Base-by-base conservation (phyloP, 2,113 vertebrate species). In the Pholis gunnellus region DNA sequence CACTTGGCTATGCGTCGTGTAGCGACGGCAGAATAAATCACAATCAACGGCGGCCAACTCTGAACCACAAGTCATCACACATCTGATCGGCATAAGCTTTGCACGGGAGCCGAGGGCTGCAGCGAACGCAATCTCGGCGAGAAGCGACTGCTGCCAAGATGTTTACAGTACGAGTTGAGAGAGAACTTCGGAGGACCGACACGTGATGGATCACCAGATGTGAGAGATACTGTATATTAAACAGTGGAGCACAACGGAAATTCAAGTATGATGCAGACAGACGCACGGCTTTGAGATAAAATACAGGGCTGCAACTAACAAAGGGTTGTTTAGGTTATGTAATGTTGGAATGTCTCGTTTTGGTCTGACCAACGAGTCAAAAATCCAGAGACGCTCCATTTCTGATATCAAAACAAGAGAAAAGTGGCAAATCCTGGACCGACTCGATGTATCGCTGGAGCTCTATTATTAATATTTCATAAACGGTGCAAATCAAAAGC, bases 401-500 rank as follows among this genome's bases (percentile, higher is more conserved):
- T 71, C 22, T 38, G 8, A 52, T 42, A 27, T 6, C 29, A n/a
- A n/a, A n/a, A 25, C 29, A 38, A 38, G 6, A 40, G 50, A 38
- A 9, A 54, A 71, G 20, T 20, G 2, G 29, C 44, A 13, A 22
- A 60, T 46, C 54, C 1, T 73, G 9, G 54, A 56, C 52, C 40
- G 17, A 38, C 3, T 25, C 9, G 9, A 38, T 4, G 56, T 6
- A 36, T 68, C 0, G 5, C 38, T 40, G 29, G 13, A 75, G 25
- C 65, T 63, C 56, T 3, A 31, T 40, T n/a, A 36, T 40, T n/a
- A 48, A 54, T 0, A 66, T 40, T 48, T 44, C 65, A 64, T 11
- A 34, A 65, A 54, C n/a, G 52, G 42, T 27, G 66, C 61, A 79
- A 89, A 82, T 86, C 78, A 89, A 82, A 64, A 68, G 29, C 20